Evolutionary conservation across 1,140 invertebrate genomes (phyloP).

Genomic region (Caerostris extrusa): DNA sequence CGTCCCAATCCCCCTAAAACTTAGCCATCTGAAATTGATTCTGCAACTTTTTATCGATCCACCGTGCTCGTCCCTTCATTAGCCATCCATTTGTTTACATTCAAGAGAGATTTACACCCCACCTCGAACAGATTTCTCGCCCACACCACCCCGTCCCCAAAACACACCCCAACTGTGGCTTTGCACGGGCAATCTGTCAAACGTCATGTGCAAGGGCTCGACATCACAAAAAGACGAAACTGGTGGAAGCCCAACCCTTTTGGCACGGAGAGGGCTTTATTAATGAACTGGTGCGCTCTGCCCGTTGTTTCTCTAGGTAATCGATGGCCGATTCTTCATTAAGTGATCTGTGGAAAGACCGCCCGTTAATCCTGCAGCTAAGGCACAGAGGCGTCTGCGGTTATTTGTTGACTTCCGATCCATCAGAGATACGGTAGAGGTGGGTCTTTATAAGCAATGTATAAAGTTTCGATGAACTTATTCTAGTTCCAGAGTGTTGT

Average conservation of each 20-base stretch:
- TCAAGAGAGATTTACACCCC: not conserved
- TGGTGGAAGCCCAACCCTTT: slow-evolving; percentile 56
- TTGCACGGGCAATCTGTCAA: slow-evolving; percentile 45
- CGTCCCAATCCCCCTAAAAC: not conserved
- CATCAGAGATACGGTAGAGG: slow-evolving; percentile 44
- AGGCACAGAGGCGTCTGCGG: slow-evolving; percentile 50
- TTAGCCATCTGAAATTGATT: not conserved
- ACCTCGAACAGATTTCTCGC: not conserved
- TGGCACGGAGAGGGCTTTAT: slow-evolving; percentile 54
- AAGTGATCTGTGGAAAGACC: slow-evolving; percentile 42
- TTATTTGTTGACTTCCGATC: slow-evolving; percentile 68
- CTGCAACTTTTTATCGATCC: slow-evolving; percentile 26
- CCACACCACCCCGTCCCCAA: not conserved
- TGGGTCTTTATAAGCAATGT: slow-evolving; percentile 32
- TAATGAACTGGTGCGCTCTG: slow-evolving; percentile 40
- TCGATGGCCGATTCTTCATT: slow-evolving; percentile 62
- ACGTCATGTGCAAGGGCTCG: slow-evolving; percentile 51
- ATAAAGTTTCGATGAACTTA: not conserved
- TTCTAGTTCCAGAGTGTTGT: not conserved
- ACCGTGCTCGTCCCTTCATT: not conserved
- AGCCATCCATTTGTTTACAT: not conserved
- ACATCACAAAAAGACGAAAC: slow-evolving; percentile 29
- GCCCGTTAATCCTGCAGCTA: slow-evolving; percentile 53
- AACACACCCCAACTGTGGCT: slow-evolving; percentile 1
- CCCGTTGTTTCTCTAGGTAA: not conserved